These are phyloP conservation scores for Prochilodus magdalenae DNA, from an alignment of 2,113 vertebrate species.

Conservation along the genomic window DNA sequence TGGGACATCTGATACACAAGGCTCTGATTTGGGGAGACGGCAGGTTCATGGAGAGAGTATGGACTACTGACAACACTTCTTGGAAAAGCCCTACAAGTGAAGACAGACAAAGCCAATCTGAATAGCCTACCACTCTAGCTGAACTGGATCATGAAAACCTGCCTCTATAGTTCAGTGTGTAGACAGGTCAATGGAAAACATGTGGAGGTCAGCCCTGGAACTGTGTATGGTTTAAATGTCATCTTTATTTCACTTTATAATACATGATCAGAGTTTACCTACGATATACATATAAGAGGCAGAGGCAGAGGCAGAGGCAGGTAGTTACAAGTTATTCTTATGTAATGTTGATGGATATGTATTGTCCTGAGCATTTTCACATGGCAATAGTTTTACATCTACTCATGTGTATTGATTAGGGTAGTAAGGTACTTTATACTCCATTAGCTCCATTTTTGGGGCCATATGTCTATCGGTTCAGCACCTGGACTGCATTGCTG, in stretches of 20 bases:
- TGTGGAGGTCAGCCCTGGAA: not conserved
- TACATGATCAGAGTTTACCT: not conserved
- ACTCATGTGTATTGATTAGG: too few species aligned
- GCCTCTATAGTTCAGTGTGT: not conserved
- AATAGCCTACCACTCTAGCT: not conserved
- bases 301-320: too few species aligned
- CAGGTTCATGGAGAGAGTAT: not conserved
- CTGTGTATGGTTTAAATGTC: not conserved
- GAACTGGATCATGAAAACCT: not conserved
- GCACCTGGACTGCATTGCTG: too few species aligned
- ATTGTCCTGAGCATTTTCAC: too few species aligned
- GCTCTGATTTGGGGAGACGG: slow-evolving; percentile 6
- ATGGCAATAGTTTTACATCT: too few species aligned
- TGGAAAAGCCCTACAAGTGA: not conserved
- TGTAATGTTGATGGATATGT: too few species aligned
- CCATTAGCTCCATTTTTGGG: too few species aligned
- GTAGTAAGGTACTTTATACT: too few species aligned
- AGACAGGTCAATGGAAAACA: slow-evolving; percentile 1
- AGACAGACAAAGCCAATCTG: slow-evolving; percentile 11
- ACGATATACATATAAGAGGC: too few species aligned
- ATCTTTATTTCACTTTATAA: not conserved
- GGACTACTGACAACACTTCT: slow-evolving; percentile 7
- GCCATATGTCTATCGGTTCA: too few species aligned
- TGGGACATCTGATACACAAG: not conserved
- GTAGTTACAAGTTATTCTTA: too few species aligned